Percentiles rank a stretch among this genome's conserved stretches.
Conservation (phyloP, 1,140 invertebrate species). For the Musca domestica region DNA sequence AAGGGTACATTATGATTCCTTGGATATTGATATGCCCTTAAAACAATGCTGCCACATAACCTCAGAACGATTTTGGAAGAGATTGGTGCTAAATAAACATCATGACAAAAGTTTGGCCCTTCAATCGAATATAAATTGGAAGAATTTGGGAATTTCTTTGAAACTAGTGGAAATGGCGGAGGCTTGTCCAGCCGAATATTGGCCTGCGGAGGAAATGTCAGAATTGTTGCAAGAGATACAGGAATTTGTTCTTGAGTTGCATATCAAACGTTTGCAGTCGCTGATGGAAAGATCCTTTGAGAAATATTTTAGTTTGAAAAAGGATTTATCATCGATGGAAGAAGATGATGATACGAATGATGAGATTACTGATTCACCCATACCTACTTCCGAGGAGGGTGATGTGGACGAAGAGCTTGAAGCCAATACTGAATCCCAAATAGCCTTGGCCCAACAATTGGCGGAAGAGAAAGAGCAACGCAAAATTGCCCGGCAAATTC, state of each 20-base stretch:
- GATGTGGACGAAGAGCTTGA: slow-evolving; percentile 14
- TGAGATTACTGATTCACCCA: slow-evolving; percentile 24
- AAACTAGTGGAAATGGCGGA: slow-evolving; percentile 46
- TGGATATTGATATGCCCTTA: slow-evolving; percentile 39
- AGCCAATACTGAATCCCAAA: slow-evolving; percentile 1
- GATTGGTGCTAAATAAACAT: slow-evolving; percentile 40
- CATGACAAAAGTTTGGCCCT: slow-evolving; percentile 27
- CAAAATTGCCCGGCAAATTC: slow-evolving; percentile 32
- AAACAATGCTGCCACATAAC: slow-evolving; percentile 37
- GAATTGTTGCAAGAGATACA: slow-evolving; percentile 28
- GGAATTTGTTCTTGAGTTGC: slow-evolving; percentile 29
- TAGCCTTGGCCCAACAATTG: slow-evolving; percentile 18
- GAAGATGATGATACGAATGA: slow-evolving; percentile 13
- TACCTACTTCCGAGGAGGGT: slow-evolving; percentile 1
- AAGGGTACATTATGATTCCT: slow-evolving; percentile 37
- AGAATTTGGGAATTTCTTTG: slow-evolving; percentile 36
- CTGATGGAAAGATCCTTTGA: slow-evolving; percentile 28
- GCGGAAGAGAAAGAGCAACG: slow-evolving; percentile 4
- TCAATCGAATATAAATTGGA: slow-evolving; percentile 37
- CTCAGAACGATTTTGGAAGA: slow-evolving; percentile 36
- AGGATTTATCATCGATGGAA: slow-evolving; percentile 25
- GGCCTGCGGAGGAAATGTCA: slow-evolving; percentile 38
- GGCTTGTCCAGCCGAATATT: slow-evolving; percentile 35
- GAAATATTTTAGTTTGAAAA: slow-evolving; percentile 19
- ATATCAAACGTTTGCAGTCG: slow-evolving; percentile 40